These are phyloP conservation scores for Saccopteryx bilineata DNA, from an alignment of 2,113 vertebrate genomes.

Conservation along the genomic window DNA sequence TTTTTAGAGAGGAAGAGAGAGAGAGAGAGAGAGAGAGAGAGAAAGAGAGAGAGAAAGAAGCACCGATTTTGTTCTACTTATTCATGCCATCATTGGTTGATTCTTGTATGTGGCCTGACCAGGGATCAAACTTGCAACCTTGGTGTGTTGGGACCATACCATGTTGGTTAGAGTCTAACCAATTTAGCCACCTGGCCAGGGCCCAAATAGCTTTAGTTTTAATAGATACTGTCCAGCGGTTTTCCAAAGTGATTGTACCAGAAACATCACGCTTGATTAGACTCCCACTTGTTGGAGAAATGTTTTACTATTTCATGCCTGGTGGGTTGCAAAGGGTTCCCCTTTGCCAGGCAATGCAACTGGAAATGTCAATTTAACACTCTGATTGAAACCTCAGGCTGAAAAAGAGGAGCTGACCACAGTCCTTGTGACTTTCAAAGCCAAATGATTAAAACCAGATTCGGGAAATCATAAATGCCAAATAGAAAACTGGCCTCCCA, in stretches of 20 bases:
- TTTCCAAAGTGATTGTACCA: neutral
- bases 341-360: neutral
- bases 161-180: no score
- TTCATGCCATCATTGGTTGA: no score
- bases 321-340: slow-evolving; percentile 16
- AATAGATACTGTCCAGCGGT: neutral
- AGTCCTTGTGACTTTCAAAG: slow-evolving; percentile 46
- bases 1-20: no score
- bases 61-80: no score
- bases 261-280: neutral
- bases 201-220: neutral
- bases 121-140: no score
- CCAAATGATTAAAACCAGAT: slow-evolving; percentile 43
- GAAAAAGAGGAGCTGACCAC: neutral
- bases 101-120: no score
- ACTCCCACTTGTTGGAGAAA: neutral
- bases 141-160: no score
- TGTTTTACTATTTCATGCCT: neutral
- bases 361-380: slow-evolving; percentile 50
- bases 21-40: no score
- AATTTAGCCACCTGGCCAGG: no score
- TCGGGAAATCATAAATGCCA: slow-evolving; percentile 22
- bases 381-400: slow-evolving; percentile 55
- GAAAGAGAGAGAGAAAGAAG: no score
- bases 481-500: slow-evolving; percentile 20